Evolutionary conservation across 2,113 vertebrate genomes (phyloP).

Genomic region (Pyxicephalus adspersus): DNA sequence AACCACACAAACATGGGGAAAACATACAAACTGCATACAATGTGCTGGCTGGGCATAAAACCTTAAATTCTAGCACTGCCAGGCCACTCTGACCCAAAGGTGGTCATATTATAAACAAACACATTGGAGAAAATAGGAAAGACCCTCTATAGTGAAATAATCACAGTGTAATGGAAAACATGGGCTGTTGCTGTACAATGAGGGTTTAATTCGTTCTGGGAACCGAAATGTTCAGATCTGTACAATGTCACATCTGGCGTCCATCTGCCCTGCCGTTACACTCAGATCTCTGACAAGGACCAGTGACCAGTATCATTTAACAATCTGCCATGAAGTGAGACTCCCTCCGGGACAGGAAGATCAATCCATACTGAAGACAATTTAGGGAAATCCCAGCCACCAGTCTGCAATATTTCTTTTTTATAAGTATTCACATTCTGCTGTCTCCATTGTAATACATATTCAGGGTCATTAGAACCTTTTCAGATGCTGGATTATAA

Average conservation of each 20-base stretch:
- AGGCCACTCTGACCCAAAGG: too few species aligned
- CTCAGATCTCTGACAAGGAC: conserved; percentile 18
- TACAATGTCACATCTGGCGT: conserved; percentile 34
- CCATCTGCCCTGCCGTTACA: conserved; percentile 38
- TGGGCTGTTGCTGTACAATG: not conserved
- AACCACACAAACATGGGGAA: too few species aligned
- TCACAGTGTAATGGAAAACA: not conserved
- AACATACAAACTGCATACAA: too few species aligned
- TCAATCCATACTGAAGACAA: not conserved
- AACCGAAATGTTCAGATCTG: not conserved
- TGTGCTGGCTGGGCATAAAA: too few species aligned
- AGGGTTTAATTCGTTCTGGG: conserved; percentile 1
- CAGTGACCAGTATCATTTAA: conserved; percentile 33
- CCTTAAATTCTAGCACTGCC: too few species aligned
- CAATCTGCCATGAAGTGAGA: conserved; percentile 8
- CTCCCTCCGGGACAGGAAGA: conserved; percentile 34
- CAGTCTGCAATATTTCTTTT: conserved; percentile 4
- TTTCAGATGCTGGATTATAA: too few species aligned
- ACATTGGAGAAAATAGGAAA: not conserved
- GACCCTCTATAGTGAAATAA: not conserved
- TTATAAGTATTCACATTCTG: not conserved
- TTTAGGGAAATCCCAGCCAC: conserved; percentile 1
- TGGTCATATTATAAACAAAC: too few species aligned
- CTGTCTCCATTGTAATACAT: too few species aligned
- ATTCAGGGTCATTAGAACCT: too few species aligned